phyloP scores from a whole-genome alignment of 1,140 invertebrate genomes.

The Venustaconcha ellipsiformis region DNA sequence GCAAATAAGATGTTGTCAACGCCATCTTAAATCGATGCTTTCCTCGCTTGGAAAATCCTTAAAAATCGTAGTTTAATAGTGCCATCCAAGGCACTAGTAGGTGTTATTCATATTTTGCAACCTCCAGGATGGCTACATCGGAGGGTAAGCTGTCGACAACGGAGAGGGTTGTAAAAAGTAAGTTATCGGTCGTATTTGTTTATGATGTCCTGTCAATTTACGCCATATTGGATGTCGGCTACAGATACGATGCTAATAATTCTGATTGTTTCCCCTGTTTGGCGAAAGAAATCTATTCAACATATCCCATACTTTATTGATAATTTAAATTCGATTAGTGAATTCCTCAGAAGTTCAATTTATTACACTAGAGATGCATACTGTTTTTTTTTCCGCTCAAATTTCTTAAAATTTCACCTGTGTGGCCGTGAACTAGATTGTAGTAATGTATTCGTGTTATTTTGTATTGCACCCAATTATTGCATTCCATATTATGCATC shows the following conservation, averaged over 20 bases:
- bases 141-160: conserved; percentile 77
- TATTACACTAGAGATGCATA: too few relatives aligned
- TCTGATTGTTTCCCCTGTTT: too few relatives aligned
- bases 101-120: conserved; percentile 44
- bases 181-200: conserved; percentile 54
- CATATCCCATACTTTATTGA: too few relatives aligned
- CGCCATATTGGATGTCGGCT: conserved; percentile 60
- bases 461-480: too few relatives aligned
- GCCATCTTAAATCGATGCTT: conserved; percentile 65
- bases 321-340: too few relatives aligned
- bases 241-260: conserved; percentile 27
- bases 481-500: too few relatives aligned
- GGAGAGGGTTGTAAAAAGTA: conserved; percentile 81
- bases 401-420: too few relatives aligned
- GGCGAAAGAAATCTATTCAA: too few relatives aligned
- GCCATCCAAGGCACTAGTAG: conserved; percentile 57
- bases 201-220: conserved; percentile 36
- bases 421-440: too few relatives aligned
- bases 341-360: too few relatives aligned
- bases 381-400: too few relatives aligned
- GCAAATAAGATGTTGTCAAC: conserved; percentile 69
- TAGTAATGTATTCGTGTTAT: too few relatives aligned
- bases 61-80: conserved; percentile 54
- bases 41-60: conserved; percentile 50
- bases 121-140: conserved; percentile 64